Evolutionary conservation across 2,888 invertebrate genomes (phyloP).

Genomic region (Amiota mariae): DNA sequence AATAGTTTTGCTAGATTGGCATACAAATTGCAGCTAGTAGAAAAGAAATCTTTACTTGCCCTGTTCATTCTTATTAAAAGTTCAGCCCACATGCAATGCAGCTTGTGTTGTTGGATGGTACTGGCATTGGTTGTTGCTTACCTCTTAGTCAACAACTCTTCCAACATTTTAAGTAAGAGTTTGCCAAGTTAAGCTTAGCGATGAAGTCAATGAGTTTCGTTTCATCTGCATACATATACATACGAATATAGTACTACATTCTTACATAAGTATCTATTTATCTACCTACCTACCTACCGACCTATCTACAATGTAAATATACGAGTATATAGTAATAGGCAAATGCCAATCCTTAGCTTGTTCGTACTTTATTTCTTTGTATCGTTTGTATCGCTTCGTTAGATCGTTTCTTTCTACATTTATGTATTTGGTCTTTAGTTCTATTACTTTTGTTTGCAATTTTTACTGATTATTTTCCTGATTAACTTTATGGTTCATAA

Average conservation of each 20-base stretch:
- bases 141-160: slow-evolving; percentile 13
- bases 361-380: too few species aligned
- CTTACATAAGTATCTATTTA: not conserved
- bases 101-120: slow-evolving; percentile 46
- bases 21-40: slow-evolving; percentile 23
- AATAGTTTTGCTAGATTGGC: not conserved
- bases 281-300: not conserved
- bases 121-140: not conserved
- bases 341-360: slow-evolving; percentile 45
- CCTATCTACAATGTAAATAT: too few species aligned
- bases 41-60: slow-evolving; percentile 5
- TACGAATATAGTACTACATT: too few species aligned
- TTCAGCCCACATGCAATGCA: slow-evolving; percentile 57
- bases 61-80: slow-evolving; percentile 60
- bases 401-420: slow-evolving; percentile 9
- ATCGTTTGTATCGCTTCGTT: slow-evolving; percentile 25
- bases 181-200: not conserved
- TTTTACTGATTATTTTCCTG: slow-evolving; percentile 54
- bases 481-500: slow-evolving; percentile 64
- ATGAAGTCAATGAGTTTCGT: not conserved
- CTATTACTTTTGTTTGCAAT: slow-evolving; percentile 43
- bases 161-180: slow-evolving; percentile 4
- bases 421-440: slow-evolving; percentile 30
- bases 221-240: slow-evolving; percentile 18
- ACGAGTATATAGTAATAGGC: not conserved